Evolutionary conservation across 35 echinoderm and acorn worm species (phyloP).

Genomic region (Amphiura filiformis): DNA sequence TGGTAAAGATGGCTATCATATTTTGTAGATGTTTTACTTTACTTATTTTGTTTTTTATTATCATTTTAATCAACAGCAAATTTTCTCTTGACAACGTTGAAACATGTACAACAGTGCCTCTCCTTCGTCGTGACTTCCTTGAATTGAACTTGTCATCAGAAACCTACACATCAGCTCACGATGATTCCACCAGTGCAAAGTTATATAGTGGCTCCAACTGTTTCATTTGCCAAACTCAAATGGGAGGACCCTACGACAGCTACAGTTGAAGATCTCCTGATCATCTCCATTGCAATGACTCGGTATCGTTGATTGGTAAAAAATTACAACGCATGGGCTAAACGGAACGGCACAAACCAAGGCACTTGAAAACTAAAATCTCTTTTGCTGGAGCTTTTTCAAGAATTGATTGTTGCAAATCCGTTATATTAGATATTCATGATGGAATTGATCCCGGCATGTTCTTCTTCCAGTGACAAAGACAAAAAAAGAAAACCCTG

Average conservation of each 20-base stretch:
- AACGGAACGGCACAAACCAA: background rate
- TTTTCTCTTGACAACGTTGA: background rate
- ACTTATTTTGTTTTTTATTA: no score
- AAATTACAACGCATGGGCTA: background rate
- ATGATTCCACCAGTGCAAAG: background rate
- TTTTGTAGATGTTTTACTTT: background rate
- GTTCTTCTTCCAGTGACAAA: no score
- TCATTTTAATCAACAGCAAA: no score
- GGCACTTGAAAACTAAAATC: background rate
- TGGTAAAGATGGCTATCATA: no score
- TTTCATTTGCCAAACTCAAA: background rate
- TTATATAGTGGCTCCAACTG: background rate
- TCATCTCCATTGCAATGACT: background rate
- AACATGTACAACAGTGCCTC: background rate
- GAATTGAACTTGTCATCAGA: background rate
- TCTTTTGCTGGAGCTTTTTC: background rate
- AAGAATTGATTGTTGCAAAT: no score
- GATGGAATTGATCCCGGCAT: no score
- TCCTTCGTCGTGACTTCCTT: background rate
- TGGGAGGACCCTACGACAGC: background rate
- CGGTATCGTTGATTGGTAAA: background rate
- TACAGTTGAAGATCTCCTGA: background rate
- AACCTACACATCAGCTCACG: background rate
- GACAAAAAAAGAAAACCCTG: no score
- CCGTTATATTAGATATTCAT: background rate